Percentiles rank a stretch among this genome's conserved stretches.
Conservation (phyloP, 2,797 vertebrate genomes). For the Chromobotia macracanthus region DNA sequence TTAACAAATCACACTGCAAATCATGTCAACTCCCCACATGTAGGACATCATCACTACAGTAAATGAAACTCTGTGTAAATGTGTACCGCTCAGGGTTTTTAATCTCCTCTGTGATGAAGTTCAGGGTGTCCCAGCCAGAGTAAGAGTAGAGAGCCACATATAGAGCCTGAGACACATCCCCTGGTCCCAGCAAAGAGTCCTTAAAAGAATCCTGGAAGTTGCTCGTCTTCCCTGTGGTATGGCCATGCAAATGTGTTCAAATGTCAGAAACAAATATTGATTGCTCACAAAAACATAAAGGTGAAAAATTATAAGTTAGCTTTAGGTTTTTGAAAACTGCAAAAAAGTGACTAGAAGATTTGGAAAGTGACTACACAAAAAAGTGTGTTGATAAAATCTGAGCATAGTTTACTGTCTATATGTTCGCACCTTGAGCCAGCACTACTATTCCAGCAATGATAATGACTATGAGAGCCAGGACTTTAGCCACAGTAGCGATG, state of each 20-base stretch:
- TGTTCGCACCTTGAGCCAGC: constrained; percentile 77
- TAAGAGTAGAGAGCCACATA: constrained; percentile 85
- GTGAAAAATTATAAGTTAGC: too few relatives aligned
- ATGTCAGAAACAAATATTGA: background rate
- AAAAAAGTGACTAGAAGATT: background rate
- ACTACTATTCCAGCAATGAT: constrained; percentile 79
- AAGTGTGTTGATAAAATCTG: background rate
- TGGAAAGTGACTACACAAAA: too few relatives aligned
- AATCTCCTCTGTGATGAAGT: constrained; percentile 86
- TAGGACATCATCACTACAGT: constrained; percentile 3
- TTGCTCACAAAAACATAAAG: too few relatives aligned
- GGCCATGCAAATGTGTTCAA: background rate
- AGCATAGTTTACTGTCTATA: background rate
- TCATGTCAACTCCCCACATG: background rate
- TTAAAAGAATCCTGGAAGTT: constrained; percentile 80
- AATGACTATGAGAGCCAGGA: constrained; percentile 82
- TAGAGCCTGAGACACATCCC: constrained; percentile 79
- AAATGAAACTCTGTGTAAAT: constrained; percentile 9
- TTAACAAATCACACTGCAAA: background rate
- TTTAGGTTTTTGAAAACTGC: background rate
- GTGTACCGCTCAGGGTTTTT: constrained; percentile 81
- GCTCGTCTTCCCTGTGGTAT: constrained; percentile 72
- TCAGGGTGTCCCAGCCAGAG: constrained; percentile 86
- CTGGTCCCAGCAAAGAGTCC: constrained; percentile 75
- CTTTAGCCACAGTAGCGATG: constrained; percentile 81